Evolutionary conservation across 1,140 invertebrate species (phyloP).

Genomic region (Drosophila pachea): DNA sequence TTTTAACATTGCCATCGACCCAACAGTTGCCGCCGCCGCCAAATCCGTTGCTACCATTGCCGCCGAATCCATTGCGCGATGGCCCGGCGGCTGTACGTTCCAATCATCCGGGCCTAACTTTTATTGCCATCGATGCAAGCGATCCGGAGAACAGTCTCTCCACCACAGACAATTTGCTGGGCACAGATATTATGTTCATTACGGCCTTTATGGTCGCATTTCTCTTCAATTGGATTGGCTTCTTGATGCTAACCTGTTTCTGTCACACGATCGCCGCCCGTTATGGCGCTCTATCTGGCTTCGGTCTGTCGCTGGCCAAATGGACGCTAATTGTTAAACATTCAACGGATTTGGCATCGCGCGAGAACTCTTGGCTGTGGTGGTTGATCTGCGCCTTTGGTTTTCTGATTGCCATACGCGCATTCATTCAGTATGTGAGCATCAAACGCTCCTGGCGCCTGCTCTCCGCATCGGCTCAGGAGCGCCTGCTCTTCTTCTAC

Average conservation of each 20-base stretch:
- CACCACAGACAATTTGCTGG: constrained; percentile 86
- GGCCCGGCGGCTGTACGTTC: constrained; percentile 77
- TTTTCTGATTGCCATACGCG: constrained; percentile 92
- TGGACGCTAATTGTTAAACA: constrained; percentile 96
- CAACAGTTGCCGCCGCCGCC: constrained; percentile 66
- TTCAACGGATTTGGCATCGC: constrained; percentile 89
- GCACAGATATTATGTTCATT: constrained; percentile 93
- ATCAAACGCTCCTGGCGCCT: constrained; percentile 94
- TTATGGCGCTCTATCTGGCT: constrained; percentile 94
- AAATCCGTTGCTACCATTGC: constrained; percentile 61
- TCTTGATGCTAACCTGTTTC: constrained; percentile 93
- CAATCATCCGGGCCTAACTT: constrained; percentile 84
- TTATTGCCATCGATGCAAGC: constrained; percentile 85
- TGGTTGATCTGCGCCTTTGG: constrained; percentile 94
- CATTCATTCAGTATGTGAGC: constrained; percentile 92
- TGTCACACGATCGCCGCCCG: constrained; percentile 95
- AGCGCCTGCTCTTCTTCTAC: constrained; percentile 92
- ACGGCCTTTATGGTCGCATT: constrained; percentile 93
- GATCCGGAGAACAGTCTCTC: constrained; percentile 84
- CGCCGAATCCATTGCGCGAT: constrained; percentile 76
- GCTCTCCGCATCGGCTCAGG: constrained; percentile 90
- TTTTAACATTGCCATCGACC: constrained; percentile 60
- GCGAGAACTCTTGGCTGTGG: constrained; percentile 93
- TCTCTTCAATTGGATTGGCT: constrained; percentile 97
- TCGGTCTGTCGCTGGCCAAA: constrained; percentile 94